These are phyloP conservation scores for Drymonia ruficornis DNA, from an alignment of 2,888 invertebrate genomes.

Conservation along the genomic window DNA sequence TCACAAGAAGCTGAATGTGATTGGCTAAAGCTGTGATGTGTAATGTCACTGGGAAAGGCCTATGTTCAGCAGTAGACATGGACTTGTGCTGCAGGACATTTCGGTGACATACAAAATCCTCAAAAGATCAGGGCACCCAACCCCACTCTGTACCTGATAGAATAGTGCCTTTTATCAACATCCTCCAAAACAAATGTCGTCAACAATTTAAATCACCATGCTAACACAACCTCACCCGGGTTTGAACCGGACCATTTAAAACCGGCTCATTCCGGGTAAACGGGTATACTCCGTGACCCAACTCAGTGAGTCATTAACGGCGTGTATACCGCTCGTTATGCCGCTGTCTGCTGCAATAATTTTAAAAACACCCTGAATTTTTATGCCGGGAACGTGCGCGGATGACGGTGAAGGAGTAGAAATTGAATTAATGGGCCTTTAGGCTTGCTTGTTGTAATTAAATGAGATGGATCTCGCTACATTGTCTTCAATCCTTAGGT, in stretches of 20 bases:
- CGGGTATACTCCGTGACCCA: constrained; percentile 4
- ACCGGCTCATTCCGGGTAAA: constrained; percentile 16
- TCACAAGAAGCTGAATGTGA: too few species aligned
- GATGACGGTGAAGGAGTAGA: neutral
- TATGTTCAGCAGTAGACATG: too few species aligned
- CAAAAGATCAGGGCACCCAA: too few species aligned
- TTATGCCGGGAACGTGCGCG: constrained; percentile 2
- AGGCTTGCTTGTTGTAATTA: neutral
- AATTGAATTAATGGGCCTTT: neutral
- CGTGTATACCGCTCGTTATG: constrained; percentile 15
- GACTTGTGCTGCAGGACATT: too few species aligned
- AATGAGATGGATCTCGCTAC: neutral
- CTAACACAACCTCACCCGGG: constrained; percentile 4
- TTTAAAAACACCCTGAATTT: constrained; percentile 12
- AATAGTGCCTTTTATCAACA: too few species aligned
- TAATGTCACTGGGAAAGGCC: neutral
- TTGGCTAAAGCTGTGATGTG: too few species aligned
- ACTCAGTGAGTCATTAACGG: constrained; percentile 26
- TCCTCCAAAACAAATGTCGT: neutral
- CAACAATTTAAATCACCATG: constrained; percentile 1
- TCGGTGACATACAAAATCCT: too few species aligned
- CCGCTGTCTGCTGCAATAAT: constrained; percentile 16
- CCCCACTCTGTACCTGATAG: too few species aligned
- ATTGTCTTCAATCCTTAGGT: neutral
- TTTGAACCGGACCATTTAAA: constrained; percentile 23